These are phyloP conservation scores for Zootermopsis nevadensis DNA, from an alignment of 2,888 invertebrate species.

Conservation along the genomic window DNA sequence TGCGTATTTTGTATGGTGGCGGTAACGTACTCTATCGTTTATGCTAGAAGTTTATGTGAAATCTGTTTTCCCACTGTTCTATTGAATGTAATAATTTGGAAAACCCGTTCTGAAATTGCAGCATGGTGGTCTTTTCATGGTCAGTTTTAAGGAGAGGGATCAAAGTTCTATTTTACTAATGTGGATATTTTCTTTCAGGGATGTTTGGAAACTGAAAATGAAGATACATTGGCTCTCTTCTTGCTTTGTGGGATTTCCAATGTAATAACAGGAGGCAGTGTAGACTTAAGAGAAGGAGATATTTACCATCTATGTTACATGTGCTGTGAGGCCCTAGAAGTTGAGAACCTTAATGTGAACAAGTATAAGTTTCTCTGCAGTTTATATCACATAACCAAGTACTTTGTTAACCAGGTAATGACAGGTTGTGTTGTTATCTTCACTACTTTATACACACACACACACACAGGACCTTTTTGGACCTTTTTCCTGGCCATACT, in stretches of 20 bases:
- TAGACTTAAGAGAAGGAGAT: not conserved
- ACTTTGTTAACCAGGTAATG: not conserved
- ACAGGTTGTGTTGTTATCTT: not conserved
- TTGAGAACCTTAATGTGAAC: not conserved
- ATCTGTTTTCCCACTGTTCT: no score
- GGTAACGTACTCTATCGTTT: no score
- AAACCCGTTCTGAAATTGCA: no score
- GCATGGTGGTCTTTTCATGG: no score
- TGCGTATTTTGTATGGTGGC: no score
- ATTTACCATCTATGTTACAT: not conserved
- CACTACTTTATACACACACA: not conserved
- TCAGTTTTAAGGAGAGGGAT: no score
- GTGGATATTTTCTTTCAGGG: constrained; percentile 27
- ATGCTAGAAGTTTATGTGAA: no score
- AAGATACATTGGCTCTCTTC: not conserved
- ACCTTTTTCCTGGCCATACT: no score
- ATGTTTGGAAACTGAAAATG: constrained; percentile 53
- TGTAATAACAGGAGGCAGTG: not conserved
- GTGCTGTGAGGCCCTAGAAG: not conserved
- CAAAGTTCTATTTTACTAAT: not conserved
- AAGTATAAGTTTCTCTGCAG: constrained; percentile 1
- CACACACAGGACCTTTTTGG: not conserved
- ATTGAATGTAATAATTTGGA: no score
- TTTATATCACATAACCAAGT: not conserved
- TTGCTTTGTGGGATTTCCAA: not conserved